Base-by-base conservation (phyloP, 2,113 vertebrate species). In the Todiramphus saurophagus region DNA sequence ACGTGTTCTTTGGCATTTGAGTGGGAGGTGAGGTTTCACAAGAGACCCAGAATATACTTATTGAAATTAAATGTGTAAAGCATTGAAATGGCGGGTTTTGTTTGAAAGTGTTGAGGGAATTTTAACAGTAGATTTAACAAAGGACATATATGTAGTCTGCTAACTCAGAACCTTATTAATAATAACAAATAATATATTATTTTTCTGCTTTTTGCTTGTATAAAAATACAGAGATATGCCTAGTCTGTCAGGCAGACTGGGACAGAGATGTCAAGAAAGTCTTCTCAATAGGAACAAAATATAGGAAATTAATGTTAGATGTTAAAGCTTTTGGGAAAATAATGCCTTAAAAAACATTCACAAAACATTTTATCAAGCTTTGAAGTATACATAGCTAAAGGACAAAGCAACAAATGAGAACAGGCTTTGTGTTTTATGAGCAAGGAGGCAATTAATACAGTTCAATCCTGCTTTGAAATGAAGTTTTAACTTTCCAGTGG, bases 121-220 rank as follows among this genome's bases (percentile, higher is more conserved):
- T 93, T 89, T 87, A 95, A 83, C 73, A 93, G 50, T 35, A 66
- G 66, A 89, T 30, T 64, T 83, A 89, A 73, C 76, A 93, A 92
- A 89, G 37, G 35, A 83, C 93, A 90, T 77, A 7, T 4, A 3
- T 64, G 35, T 69, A 46, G 17, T 58, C 76, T 96, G 18, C 46
- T 75, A 87, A 39, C 58, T 74, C 39, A 91, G 31, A 91, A 76
- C 9, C 16, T 68, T 90, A 62, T 53, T 73, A 62, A 83, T 67
- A 85, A 80, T 68, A 95, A 74, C n/a, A 76, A 78, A 95, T 66
- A 89, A 63, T 72, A 24, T 50, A 39, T 72, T 83, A 35, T 81
- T 94, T 87, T 88, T 30, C 67, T 84, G 7, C 14, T 67, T 70
- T 58, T 12, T 60, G 7, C 16, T 58, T 73, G 5, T 43, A 20